phyloP scores from a whole-genome alignment of 2,797 vertebrate species.

The Monodelphis domestica region DNA sequence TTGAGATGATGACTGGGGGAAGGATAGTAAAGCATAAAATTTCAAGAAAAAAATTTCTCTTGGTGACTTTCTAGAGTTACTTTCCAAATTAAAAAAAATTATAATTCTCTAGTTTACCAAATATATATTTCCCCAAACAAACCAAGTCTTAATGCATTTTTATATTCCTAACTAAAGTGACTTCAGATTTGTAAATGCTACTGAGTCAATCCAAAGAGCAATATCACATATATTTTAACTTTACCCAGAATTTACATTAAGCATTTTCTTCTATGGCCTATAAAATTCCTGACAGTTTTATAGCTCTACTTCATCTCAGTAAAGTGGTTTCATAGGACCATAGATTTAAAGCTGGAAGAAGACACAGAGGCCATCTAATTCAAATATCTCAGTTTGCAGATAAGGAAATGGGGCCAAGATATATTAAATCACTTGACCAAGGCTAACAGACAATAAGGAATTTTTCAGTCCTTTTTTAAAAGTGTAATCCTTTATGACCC shows the following conservation, averaged over 20 bases:
- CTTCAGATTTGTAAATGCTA: not conserved
- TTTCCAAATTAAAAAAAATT: not conserved
- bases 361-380: not conserved
- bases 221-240: not conserved
- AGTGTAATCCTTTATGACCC: too few species aligned
- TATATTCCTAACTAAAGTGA: not conserved
- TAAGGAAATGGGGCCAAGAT: not conserved
- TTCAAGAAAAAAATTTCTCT: not conserved
- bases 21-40: not conserved
- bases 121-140: not conserved
- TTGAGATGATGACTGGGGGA: not conserved
- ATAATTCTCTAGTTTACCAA: not conserved
- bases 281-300: not conserved
- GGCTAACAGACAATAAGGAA: not conserved
- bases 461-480: too few species aligned
- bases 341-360: not conserved
- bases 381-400: not conserved
- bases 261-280: not conserved
- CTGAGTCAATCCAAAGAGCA: not conserved
- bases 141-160: not conserved
- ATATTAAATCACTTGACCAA: not conserved
- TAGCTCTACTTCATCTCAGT: not conserved
- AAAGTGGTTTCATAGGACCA: not conserved
- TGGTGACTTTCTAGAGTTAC: not conserved
- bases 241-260: not conserved